Evolutionary conservation across 2,888 invertebrate species (phyloP), one percentile per base, ranked within the genome.

Genomic region (Lithophane semibrunnea): DNA sequence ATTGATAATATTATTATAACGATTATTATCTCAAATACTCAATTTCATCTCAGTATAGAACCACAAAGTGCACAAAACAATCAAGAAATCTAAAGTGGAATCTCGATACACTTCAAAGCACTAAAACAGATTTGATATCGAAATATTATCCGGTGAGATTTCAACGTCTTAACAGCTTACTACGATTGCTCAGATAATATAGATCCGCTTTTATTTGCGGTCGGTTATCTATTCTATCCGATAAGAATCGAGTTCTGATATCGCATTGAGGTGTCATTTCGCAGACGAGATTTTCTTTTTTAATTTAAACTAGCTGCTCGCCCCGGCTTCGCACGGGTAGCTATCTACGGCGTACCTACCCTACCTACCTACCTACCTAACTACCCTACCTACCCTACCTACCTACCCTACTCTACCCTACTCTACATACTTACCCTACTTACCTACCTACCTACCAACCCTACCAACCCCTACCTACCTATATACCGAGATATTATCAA

Each of bases 261-360:
- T 78, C 56, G 52, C 52, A 65, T 44, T 37, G 52, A 78, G 13
- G 72, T 77, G 78, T 4, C 72, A 78, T 58, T 78, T 78, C 49
- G 44, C 64, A 12, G 49, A 29, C 29, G 29, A 29, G 29, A 29
- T 29, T 29, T 29, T 29, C 29, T 29, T 29, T 29, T 29, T 29
- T 29, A 29, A 29, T 29, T 29, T 29, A 29, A 29, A n/a, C n/a
- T n/a, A n/a, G n/a, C n/a, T n/a, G n/a, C n/a, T n/a, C n/a, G n/a
- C n/a, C n/a, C n/a, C n/a, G n/a, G n/a, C n/a, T n/a, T n/a, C n/a
- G n/a, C n/a, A n/a, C n/a, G n/a, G n/a, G n/a, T n/a, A n/a, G n/a
- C n/a, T n/a, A n/a, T n/a, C n/a, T n/a, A n/a, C n/a, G n/a, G n/a
- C n/a, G n/a, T n/a, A n/a, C n/a, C n/a, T n/a, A n/a, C n/a, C n/a